A percentile compares a stretch with the other conserved stretches of the same genome.
Conservation (phyloP, 2,797 vertebrate species). For the Onychomys arenicola region DNA sequence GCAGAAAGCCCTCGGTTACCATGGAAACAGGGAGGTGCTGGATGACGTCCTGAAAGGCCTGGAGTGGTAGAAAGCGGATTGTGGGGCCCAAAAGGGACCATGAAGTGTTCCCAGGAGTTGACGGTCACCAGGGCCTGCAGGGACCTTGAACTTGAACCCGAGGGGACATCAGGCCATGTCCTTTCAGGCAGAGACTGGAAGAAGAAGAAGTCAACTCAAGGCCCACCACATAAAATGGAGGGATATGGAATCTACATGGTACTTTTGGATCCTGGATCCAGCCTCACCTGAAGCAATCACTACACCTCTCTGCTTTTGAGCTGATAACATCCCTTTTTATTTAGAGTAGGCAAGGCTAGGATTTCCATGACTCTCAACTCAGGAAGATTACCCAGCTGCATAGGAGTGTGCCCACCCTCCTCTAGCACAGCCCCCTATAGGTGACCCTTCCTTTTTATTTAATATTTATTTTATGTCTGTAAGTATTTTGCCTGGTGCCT, state of each 20-base stretch:
- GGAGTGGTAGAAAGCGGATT: rapidly evolving
- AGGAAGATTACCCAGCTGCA: background rate
- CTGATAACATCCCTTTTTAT: background rate
- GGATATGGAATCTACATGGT: background rate
- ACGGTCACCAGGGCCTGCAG: too few relatives aligned
- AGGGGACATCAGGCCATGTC: background rate
- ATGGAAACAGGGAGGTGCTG: background rate
- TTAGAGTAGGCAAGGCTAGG: background rate
- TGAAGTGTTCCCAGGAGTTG: rapidly evolving
- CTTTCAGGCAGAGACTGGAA: background rate
- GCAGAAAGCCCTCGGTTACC: rapidly evolving
- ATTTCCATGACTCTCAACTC: background rate
- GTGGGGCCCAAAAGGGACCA: too few relatives aligned
- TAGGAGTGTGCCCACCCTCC: background rate
- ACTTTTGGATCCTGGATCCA: background rate
- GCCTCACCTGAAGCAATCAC: background rate
- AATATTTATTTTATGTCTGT: background rate
- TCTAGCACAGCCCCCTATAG: background rate
- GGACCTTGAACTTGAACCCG: background rate
- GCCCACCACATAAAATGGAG: background rate
- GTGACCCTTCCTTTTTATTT: background rate
- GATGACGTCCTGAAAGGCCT: background rate
- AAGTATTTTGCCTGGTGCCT: background rate
- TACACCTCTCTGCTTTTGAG: background rate
- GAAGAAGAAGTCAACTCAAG: background rate